Base-by-base conservation (phyloP, 2,113 vertebrate species). In the Onychostruthus taczanowskii region DNA sequence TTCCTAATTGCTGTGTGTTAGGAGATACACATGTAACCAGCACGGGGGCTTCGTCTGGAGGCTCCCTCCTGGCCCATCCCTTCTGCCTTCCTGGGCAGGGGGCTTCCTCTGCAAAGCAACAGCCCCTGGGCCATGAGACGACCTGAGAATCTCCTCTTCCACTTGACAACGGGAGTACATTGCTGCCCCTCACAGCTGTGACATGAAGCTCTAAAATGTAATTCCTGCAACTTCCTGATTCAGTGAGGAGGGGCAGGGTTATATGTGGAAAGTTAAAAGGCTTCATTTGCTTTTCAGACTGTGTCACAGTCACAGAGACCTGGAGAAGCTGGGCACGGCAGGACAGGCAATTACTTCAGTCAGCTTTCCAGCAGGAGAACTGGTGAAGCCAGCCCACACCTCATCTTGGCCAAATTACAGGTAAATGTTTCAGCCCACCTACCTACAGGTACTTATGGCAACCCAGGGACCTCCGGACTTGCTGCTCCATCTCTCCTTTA, bases 1-100 rank as follows among this genome's bases (percentile, higher is more conserved):
- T 87, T 79, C 72, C 86, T 91, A 93, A 95, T 70, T 84, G 75
- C 79, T 3, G 4, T 78, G 35, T 96, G 90, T 68, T 80, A 63
- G 39, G 58, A 49, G 87, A 84, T 30, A 88, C 19, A 11, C 62
- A 46, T 0, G 7, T 17, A 68, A 67, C 20, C 69, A 52, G 66
- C 1, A 3, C 0, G 3, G 0, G 7, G 82, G 66, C 55, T 13
- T 63, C 1, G 2, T 68, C 72, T 66, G n/a, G 16, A 70, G 43
- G 18, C 24, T 70, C 64, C 72, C 59, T 64, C 66, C 50, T 0
- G 3, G 82, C 66, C 50, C 78, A 39, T 11, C 47, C 37, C 58
- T 62, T 37, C 47, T 58, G n/a, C 76, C 30, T 37, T 15, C 14
- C 14, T 1, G 7, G 63, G 5, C 66, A 78, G 74, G 39, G 31